Evolutionary conservation across 2,113 vertebrate species (phyloP).

Genomic region (Anoura caudifer): DNA sequence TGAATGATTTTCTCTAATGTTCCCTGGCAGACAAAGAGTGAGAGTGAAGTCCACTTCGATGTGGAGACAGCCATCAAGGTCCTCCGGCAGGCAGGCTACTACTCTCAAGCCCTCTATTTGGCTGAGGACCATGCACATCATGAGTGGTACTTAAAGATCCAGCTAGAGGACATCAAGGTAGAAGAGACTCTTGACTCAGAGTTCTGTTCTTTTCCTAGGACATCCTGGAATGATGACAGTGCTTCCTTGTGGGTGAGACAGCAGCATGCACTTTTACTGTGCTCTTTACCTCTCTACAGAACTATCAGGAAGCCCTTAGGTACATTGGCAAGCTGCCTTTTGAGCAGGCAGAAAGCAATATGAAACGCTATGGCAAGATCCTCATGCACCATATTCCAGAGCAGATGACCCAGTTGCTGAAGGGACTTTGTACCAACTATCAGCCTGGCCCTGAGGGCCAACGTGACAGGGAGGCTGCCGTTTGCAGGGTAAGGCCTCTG

Average conservation of each 20-base stretch:
- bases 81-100: conserved; percentile 97
- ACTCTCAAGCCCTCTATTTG: conserved; percentile 94
- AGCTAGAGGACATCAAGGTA: conserved; percentile 98
- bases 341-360: conserved; percentile 97
- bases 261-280: background rate
- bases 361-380: conserved; percentile 98
- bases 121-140: conserved; percentile 96
- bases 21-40: conserved; percentile 86
- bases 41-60: conserved; percentile 96
- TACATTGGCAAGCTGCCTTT: conserved; percentile 97
- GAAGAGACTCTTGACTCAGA: background rate
- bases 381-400: conserved; percentile 95
- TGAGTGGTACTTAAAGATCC: conserved; percentile 99
- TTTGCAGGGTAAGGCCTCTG: conserved; percentile 52
- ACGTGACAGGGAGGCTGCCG: conserved; percentile 24
- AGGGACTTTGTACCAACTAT: conserved; percentile 93
- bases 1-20: conserved; percentile 4
- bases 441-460: conserved; percentile 75
- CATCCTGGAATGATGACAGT: background rate
- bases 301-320: conserved; percentile 94
- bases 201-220: background rate
- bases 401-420: conserved; percentile 91
- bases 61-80: conserved; percentile 98
- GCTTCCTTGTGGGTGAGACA: background rate
- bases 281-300: conserved; percentile 79